Percentiles rank a stretch among this genome's conserved stretches.
Conservation (phyloP, 2,888 invertebrate genomes). For the Argyra leucocephala region DNA sequence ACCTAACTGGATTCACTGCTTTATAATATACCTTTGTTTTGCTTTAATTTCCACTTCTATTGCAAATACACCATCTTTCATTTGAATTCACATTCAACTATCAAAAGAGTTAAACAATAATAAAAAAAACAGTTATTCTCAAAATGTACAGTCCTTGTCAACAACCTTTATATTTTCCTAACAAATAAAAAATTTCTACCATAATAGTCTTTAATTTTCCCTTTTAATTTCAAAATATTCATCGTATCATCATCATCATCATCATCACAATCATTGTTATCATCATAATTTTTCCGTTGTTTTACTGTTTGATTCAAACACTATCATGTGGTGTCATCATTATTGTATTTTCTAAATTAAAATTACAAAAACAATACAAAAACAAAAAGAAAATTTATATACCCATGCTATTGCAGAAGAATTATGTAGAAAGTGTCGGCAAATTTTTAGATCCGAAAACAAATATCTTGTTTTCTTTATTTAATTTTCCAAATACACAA, state of each 20-base stretch:
- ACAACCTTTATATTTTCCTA: background rate
- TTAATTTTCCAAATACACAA: background rate
- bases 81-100: too few species aligned
- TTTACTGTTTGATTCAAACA: too few species aligned
- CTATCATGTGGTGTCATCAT: slow-evolving; percentile 2
- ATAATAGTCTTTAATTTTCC: background rate
- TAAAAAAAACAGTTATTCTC: too few species aligned
- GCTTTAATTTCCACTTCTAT: too few species aligned
- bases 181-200: too few species aligned
- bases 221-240: background rate
- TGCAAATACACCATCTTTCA: too few species aligned
- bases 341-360: background rate
- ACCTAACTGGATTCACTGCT: too few species aligned
- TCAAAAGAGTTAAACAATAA: too few species aligned
- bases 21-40: too few species aligned
- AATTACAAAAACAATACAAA: background rate
- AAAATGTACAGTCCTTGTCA: too few species aligned
- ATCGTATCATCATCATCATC: background rate
- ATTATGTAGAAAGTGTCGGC: background rate
- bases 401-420: background rate
- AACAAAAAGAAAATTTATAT: too few species aligned
- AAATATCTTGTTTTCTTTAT: background rate
- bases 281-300: background rate
- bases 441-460: background rate
- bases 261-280: background rate